Evolutionary conservation across 1,140 invertebrate species (phyloP), one percentile per base, ranked within the genome.

Genomic region (Diorhabda sublineata): DNA sequence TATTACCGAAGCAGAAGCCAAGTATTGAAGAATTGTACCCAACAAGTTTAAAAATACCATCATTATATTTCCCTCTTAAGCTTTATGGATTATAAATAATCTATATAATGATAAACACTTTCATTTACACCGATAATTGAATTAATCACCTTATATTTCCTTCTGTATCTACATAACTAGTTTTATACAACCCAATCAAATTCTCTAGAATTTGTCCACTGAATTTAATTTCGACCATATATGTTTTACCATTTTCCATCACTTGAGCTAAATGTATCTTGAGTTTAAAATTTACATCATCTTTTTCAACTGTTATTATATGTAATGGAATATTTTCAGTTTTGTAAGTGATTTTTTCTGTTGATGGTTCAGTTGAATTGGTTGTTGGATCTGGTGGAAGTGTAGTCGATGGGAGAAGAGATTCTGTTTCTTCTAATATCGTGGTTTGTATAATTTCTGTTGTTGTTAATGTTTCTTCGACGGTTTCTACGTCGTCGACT

Each of bases 131-230:
- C n/a, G 26, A 44, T 52, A 58, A n/a, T 64, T 62, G 42, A 58
- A 59, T 58, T 70, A 70, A 62, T 73, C 70, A 77, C 78, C 69
- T 75, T 8, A 63, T 71, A 45, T 75, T 68, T 11, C 76, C 75
- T 42, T 64, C 57, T 11, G 70, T 42, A 45, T 75, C 72, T 8
- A 71, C 70, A 58, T 79, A 79, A 68, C 71, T 76, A 7, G 77
- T 78, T 69, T 70, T 70, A 66, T 79, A 78, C 44, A 79, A 73
- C 44, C 78, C 78, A 42, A 74, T 67, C 58, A 79, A 69, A 68
- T 77, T 77, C 57, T 78, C 72, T 2, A 70, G 68, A 58, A 79
- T 78, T 52, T 75, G 74, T 26, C 78, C 77, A 44, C 73, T 67
- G 66, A 77, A 75, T 68, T 75, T 69, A n/a, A 78, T 74, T 62